These are phyloP conservation scores for Chalcis sispes DNA, from an alignment of 2,888 invertebrate species.

Conservation along the genomic window DNA sequence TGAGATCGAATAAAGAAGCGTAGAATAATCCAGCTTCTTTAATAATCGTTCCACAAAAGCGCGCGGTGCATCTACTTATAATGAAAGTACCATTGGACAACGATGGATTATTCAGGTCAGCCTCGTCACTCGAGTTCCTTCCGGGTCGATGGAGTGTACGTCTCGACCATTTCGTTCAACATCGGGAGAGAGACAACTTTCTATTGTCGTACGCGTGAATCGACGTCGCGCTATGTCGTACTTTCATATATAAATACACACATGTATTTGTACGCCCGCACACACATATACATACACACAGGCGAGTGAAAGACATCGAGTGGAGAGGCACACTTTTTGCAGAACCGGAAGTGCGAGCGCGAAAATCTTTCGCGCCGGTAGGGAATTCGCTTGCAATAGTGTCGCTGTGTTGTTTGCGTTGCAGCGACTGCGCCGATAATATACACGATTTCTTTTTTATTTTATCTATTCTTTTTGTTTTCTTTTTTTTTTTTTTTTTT, in stretches of 20 bases:
- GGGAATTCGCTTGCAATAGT: too few relatives aligned
- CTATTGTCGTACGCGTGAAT: slow-evolving; percentile 66
- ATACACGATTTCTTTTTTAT: too few relatives aligned
- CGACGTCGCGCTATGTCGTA: slow-evolving; percentile 35
- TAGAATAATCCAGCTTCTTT: not conserved
- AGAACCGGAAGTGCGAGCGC: too few relatives aligned
- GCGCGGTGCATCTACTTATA: slow-evolving; percentile 23
- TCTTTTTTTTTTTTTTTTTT: too few relatives aligned
- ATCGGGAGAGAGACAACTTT: slow-evolving; percentile 62
- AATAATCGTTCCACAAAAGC: slow-evolving; percentile 8
- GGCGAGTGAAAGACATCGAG: too few relatives aligned
- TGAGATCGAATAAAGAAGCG: too few relatives aligned
- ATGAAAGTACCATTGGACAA: slow-evolving; percentile 31
- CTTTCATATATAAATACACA: slow-evolving; percentile 47
- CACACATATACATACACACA: not conserved
- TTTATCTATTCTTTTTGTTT: too few relatives aligned
- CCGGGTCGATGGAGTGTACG: slow-evolving; percentile 67
- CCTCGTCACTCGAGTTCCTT: slow-evolving; percentile 70
- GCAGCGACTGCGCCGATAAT: too few relatives aligned
- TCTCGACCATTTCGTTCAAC: not conserved
- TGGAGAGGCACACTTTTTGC: too few relatives aligned
- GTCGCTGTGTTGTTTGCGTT: too few relatives aligned
- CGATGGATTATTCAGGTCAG: slow-evolving; percentile 70
- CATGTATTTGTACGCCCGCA: not conserved
- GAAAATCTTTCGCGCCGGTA: too few relatives aligned